phyloP scores from a whole-genome alignment of 2,888 invertebrate species.

The Himalopsyche anomala region DNA sequence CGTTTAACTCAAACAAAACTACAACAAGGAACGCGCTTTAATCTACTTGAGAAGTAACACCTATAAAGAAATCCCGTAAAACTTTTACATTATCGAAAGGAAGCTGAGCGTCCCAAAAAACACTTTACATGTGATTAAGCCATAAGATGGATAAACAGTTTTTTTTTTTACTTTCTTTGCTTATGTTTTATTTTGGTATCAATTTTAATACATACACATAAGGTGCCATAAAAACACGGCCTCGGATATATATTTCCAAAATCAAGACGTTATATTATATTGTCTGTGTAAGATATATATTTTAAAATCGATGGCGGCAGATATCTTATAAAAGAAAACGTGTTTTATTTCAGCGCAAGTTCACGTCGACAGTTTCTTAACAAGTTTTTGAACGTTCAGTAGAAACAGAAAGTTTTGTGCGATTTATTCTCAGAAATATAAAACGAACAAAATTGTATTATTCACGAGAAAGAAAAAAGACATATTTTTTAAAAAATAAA shows the following conservation, averaged over 20 bases:
- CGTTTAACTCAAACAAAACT: constrained; percentile 26
- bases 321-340: not conserved
- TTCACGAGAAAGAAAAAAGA: too few species aligned
- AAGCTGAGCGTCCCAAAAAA: constrained; percentile 4
- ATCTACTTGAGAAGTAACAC: constrained; percentile 30
- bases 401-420: constrained; percentile 8
- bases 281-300: not conserved
- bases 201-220: not conserved
- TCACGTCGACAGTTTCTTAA: constrained; percentile 20
- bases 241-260: not conserved
- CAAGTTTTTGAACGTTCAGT: constrained; percentile 9
- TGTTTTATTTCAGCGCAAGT: constrained; percentile 10
- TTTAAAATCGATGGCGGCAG: constrained; percentile 8
- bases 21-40: constrained; percentile 5
- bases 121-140: constrained; percentile 17
- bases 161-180: not conserved
- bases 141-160: not conserved
- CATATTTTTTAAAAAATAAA: too few species aligned
- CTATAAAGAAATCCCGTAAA: constrained; percentile 23
- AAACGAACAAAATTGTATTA: too few species aligned
- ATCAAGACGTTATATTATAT: not conserved
- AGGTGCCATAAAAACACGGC: not conserved
- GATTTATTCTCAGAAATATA: not conserved
- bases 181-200: not conserved
- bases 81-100: constrained; percentile 24